Evolutionary conservation across 2,113 vertebrate species (phyloP).

Genomic region (Rhinogobius similis): DNA sequence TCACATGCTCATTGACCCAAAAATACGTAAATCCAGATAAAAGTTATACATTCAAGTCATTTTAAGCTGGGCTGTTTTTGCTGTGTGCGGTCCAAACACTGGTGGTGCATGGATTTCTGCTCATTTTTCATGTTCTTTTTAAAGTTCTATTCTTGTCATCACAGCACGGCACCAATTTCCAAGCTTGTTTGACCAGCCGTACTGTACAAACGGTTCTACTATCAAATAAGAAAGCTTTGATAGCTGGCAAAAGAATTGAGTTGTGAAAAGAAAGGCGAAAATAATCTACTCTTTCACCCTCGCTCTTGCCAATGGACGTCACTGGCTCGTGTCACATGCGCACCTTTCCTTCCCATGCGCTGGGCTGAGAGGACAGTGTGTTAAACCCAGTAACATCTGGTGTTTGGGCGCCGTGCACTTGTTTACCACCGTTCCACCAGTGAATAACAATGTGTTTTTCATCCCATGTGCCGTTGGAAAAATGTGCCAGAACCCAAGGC

Average conservation of each 20-base stretch:
- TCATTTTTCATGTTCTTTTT: background rate
- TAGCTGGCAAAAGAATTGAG: background rate
- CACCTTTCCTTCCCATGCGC: constrained; percentile 8
- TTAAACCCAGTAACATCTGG: background rate
- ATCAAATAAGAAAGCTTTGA: constrained; percentile 2
- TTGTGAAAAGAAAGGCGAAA: too few species aligned
- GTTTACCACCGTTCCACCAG: constrained; percentile 22
- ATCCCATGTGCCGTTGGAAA: constrained; percentile 17
- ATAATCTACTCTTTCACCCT: background rate
- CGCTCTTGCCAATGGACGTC: background rate
- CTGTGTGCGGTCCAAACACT: background rate
- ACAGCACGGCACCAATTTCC: background rate
- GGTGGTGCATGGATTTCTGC: background rate
- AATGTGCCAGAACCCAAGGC: constrained; percentile 36
- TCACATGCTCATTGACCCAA: too few species aligned
- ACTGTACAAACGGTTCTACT: background rate
- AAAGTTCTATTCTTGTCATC: background rate
- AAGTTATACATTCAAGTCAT: too few species aligned
- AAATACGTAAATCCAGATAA: too few species aligned
- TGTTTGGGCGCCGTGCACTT: constrained; percentile 22
- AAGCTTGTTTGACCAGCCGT: background rate
- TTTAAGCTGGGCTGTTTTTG: too few species aligned
- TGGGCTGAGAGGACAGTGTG: background rate
- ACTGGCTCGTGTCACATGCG: background rate
- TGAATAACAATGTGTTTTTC: constrained; percentile 20